phyloP scores from a whole-genome alignment of 2,888 invertebrate species.

The Euzophera pinguis region DNA sequence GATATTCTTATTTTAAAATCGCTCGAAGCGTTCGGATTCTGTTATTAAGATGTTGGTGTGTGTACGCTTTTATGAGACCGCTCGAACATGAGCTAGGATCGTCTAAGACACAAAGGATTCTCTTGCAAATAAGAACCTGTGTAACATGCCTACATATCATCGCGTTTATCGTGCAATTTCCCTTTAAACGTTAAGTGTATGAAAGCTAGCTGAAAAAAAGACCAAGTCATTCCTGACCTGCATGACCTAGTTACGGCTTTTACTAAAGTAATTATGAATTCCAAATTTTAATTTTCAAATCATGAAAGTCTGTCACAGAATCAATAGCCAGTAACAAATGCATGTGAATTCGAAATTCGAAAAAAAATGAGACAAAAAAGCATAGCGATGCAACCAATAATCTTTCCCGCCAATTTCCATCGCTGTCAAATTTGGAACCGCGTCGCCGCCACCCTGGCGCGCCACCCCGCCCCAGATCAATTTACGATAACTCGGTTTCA shows the following conservation, averaged over 20 bases:
- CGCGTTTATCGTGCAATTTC: slow-evolving; percentile 19
- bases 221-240: slow-evolving; percentile 49
- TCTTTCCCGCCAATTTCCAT: slow-evolving; percentile 79
- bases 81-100: slow-evolving; percentile 40
- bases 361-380: slow-evolving; percentile 38
- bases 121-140: slow-evolving; percentile 23
- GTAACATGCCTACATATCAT: slow-evolving; percentile 28
- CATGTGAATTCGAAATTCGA: slow-evolving; percentile 28
- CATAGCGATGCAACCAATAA: slow-evolving; percentile 59
- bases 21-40: slow-evolving; percentile 74
- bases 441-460: slow-evolving; percentile 44
- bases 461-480: slow-evolving; percentile 70
- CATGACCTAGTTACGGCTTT: slow-evolving; percentile 44
- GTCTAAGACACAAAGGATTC: slow-evolving; percentile 47
- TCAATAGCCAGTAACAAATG: slow-evolving; percentile 21
- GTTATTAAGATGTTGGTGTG: slow-evolving; percentile 76
- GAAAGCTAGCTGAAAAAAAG: slow-evolving; percentile 24
- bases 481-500: slow-evolving; percentile 76
- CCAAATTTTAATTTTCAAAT: slow-evolving; percentile 20
- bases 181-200: not conserved
- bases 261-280: slow-evolving; percentile 23
- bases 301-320: slow-evolving; percentile 23
- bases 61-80: slow-evolving; percentile 60
- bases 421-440: slow-evolving; percentile 77
- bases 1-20: slow-evolving; percentile 77